A percentile compares a stretch with the other conserved stretches of the same genome.
These are phyloP conservation scores for Diadumene lineata DNA, from an alignment of 92 coral and sea anemone species.

Conservation along the genomic window DNA sequence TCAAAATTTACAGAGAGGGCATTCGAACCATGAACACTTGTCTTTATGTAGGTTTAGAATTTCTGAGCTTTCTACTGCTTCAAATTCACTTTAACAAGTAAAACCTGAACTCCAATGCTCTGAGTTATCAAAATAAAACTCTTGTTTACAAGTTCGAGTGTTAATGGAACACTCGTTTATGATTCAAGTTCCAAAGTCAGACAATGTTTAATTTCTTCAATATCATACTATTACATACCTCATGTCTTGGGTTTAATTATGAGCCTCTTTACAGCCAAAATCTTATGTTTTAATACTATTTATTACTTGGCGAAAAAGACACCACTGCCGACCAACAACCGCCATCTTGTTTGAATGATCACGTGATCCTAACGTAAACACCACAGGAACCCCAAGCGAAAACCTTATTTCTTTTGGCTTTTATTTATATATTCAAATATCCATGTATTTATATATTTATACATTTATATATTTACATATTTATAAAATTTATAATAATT, in stretches of 20 bases:
- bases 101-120: too few relatives aligned
- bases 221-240: neutral
- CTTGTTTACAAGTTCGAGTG: neutral
- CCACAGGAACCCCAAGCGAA: constrained; percentile 34
- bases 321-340: constrained; percentile 17
- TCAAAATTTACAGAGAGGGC: too few relatives aligned
- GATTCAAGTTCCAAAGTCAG: neutral
- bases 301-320: neutral
- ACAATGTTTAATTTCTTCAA: neutral
- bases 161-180: neutral
- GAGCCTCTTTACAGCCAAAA: neutral
- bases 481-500: too few relatives aligned
- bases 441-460: too few relatives aligned
- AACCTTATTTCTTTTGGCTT: too few relatives aligned
- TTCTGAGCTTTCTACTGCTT: too few relatives aligned
- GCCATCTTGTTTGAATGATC: constrained; percentile 53
- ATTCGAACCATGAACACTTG: too few relatives aligned
- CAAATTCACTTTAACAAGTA: too few relatives aligned
- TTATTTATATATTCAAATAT: too few relatives aligned
- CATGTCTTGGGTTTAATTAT: neutral
- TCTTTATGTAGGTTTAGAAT: too few relatives aligned
- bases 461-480: too few relatives aligned
- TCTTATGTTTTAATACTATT: neutral
- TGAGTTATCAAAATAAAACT: too few relatives aligned
- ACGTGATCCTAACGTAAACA: constrained; percentile 23